phyloP scores from a whole-genome alignment of 2,797 vertebrate species.

The Sebastolobus altivelis region DNA sequence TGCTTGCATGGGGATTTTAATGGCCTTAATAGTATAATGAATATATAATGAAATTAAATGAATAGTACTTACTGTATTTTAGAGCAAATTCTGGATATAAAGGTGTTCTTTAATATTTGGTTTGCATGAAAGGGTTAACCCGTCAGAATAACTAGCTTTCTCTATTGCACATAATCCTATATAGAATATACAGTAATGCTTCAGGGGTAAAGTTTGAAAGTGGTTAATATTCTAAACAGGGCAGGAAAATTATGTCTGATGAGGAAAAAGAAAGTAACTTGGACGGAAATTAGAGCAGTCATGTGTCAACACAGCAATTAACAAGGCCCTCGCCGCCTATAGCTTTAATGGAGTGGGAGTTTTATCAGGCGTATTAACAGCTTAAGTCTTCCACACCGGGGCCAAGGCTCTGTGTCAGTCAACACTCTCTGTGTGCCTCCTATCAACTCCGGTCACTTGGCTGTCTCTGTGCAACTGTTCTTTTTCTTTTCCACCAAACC shows the following conservation, averaged over 20 bases:
- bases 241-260: slow-evolving; percentile 58
- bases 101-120: not conserved
- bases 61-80: not conserved
- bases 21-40: too few relatives aligned
- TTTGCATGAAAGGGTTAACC: not conserved
- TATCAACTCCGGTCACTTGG: slow-evolving; percentile 27
- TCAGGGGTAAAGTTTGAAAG: slow-evolving; percentile 25
- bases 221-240: slow-evolving; percentile 72
- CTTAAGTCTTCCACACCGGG: slow-evolving; percentile 73
- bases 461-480: slow-evolving; percentile 29
- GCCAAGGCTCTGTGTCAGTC: slow-evolving; percentile 71
- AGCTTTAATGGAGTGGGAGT: slow-evolving; percentile 83
- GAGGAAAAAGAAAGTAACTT: slow-evolving; percentile 70
- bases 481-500: slow-evolving; percentile 16
- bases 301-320: slow-evolving; percentile 85
- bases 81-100: not conserved
- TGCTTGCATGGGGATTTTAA: too few relatives aligned
- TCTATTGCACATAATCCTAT: slow-evolving; percentile 17
- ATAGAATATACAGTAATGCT: slow-evolving; percentile 13
- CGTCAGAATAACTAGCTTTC: not conserved
- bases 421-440: slow-evolving; percentile 22
- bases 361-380: slow-evolving; percentile 83
- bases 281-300: slow-evolving; percentile 78
- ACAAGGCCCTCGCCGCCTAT: slow-evolving; percentile 58
- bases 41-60: too few relatives aligned